Evolutionary conservation across 2,113 vertebrate species (phyloP).

Genomic region (Sinocyclocheilus anophthalmus): DNA sequence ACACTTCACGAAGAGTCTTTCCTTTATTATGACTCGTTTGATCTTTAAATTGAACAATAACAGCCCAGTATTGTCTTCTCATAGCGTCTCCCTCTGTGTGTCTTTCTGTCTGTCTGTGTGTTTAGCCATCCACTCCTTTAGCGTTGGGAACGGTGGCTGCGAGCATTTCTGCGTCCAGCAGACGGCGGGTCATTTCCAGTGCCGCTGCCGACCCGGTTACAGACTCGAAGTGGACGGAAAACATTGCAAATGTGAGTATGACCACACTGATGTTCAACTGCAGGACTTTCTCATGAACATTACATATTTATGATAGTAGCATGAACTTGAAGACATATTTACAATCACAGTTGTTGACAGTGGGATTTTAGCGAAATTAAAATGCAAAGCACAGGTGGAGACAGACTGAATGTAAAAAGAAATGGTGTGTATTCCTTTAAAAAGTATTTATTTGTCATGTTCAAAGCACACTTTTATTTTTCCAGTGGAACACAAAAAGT

Average conservation of each 20-base stretch:
- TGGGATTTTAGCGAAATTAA: background rate
- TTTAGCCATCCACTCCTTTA: constrained; percentile 81
- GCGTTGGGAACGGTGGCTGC: constrained; percentile 87
- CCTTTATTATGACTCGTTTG: background rate
- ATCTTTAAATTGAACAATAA: background rate
- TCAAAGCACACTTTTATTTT: background rate
- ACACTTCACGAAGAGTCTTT: background rate
- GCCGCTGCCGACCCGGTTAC: constrained; percentile 82
- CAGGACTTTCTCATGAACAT: background rate
- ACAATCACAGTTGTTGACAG: background rate
- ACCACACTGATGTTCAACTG: background rate
- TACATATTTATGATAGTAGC: background rate
- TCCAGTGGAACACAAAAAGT: no score
- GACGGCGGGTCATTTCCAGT: constrained; percentile 78
- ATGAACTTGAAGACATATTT: background rate
- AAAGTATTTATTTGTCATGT: background rate
- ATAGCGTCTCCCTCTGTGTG: background rate
- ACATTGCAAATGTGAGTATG: constrained; percentile 79
- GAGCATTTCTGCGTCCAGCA: constrained; percentile 89
- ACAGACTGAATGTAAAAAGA: background rate
- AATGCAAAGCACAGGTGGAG: background rate
- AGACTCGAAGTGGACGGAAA: constrained; percentile 82
- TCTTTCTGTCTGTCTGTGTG: constrained; percentile 31
- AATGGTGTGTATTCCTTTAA: background rate
- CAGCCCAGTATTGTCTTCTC: background rate